These are phyloP conservation scores for Conistra vaccinii DNA, from an alignment of 2,888 invertebrate genomes.

Conservation along the genomic window DNA sequence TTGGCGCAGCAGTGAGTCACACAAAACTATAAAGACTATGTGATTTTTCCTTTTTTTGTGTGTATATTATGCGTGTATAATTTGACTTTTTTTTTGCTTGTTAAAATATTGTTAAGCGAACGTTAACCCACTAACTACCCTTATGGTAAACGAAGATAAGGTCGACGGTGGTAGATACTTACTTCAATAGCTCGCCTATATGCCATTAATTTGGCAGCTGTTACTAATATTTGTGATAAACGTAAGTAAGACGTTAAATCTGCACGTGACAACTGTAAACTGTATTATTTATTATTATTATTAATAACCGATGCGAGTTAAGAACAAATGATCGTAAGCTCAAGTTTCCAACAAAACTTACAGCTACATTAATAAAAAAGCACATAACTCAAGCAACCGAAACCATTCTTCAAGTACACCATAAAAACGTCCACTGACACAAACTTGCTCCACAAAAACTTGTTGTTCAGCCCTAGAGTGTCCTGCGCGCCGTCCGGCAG, in stretches of 20 bases:
- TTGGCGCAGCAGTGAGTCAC: too few relatives aligned
- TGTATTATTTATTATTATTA: too few relatives aligned
- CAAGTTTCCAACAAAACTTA: conserved; percentile 27
- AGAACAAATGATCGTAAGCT: not conserved
- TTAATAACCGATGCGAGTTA: not conserved
- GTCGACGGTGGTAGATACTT: not conserved
- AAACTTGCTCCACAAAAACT: conserved; percentile 37
- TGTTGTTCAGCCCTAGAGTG: conserved; percentile 56
- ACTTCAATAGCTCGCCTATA: not conserved
- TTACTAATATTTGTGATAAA: not conserved
- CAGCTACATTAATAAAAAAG: conserved; percentile 34
- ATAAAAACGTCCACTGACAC: conserved; percentile 46
- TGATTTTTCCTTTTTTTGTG: too few relatives aligned
- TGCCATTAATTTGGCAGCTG: not conserved
- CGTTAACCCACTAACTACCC: not conserved
- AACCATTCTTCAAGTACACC: conserved; percentile 46
- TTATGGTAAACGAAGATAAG: not conserved
- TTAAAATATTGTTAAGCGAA: not conserved
- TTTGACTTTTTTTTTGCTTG: not conserved
- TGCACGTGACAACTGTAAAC: not conserved
- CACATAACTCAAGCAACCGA: conserved; percentile 41
- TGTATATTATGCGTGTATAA: not conserved
- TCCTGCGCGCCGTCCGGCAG: conserved; percentile 1
- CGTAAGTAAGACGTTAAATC: not conserved
- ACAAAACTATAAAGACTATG: too few relatives aligned